Base-by-base conservation (phyloP, 2,797 vertebrate genomes). In the Aratinga solstitialis region DNA sequence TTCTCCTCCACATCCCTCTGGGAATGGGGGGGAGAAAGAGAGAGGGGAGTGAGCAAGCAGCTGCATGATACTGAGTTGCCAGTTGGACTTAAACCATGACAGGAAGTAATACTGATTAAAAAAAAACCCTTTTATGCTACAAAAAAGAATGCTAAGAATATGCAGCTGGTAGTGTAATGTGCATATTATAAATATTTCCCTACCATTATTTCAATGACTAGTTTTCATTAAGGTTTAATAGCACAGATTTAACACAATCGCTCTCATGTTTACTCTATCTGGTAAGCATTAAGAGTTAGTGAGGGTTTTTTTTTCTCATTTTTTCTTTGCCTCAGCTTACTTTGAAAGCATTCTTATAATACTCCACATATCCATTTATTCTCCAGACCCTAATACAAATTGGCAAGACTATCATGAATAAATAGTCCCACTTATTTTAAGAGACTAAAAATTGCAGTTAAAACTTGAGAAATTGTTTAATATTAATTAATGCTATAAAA, bases 141-240 rank as follows among this genome's bases (percentile, higher is more conserved):
- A 48, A 63, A 74, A 79, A 79, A 18, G 7, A 67, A 59, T 18
- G 5, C 2, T 78, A 69, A 74, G 11, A 71, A 72, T 65, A 26
- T 32, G 6, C 5, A 65, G n/a, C 11, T 47, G 48, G 6, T 0
- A 0, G 24, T 29, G 3, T 32, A 62, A 30, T 67, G 38, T n/a
- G 26, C 7, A 24, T 36, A 32, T 45, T 58, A 59, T 26, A 79
- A 78, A 26, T 72, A 75, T 77, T 82, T 82, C 24, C 62, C 5
- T 54, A 27, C 5, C 51, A 11, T 47, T n/a, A 91, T 71, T 75
- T 43, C 73, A 32, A 29, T 43, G 8, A 20, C 5, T 9, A 24
- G 8, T 51, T 82, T 89, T 50, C 38, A 65, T 75, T 75, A 29
- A 40, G 16, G 7, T 56, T 79, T 78, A 29, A 23, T 51, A 47